Conservation (phyloP, 2,797 vertebrate species). For the Cirrhinus mrigala region DNA sequence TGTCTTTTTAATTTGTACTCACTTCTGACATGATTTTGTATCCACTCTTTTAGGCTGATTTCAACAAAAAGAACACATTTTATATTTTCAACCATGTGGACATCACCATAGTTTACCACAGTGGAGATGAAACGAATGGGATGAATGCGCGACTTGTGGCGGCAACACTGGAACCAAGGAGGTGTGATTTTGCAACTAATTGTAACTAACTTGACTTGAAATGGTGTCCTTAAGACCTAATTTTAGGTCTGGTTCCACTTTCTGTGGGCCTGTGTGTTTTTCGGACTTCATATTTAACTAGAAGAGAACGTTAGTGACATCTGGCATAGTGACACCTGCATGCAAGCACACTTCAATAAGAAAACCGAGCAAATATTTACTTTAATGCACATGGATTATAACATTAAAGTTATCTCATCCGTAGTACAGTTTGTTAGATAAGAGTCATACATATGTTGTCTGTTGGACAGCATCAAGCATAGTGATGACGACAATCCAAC, state of each 20-base stretch:
- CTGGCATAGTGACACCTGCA: neutral
- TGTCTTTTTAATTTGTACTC: neutral
- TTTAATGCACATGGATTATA: neutral
- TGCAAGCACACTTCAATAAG: neutral
- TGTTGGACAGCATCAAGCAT: slow-evolving; percentile 83
- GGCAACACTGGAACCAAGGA: slow-evolving; percentile 88
- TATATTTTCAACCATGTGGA: slow-evolving; percentile 94
- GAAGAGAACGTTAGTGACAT: neutral
- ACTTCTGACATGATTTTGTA: neutral
- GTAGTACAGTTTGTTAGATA: neutral
- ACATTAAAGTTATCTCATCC: neutral
- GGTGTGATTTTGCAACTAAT: slow-evolving; percentile 71
- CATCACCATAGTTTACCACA: slow-evolving; percentile 90
- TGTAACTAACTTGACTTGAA: slow-evolving; percentile 1
- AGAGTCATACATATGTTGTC: neutral
- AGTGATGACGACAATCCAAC: slow-evolving; percentile 70
- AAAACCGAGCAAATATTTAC: neutral
- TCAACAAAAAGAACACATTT: slow-evolving; percentile 89
- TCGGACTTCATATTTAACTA: neutral
- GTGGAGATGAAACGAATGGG: slow-evolving; percentile 79
- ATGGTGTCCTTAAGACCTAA: neutral
- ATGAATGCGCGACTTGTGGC: slow-evolving; percentile 83
- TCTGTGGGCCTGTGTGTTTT: neutral
- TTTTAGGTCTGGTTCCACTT: neutral
- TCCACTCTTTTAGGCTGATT: slow-evolving; percentile 81